Base-by-base conservation (phyloP, 2,797 vertebrate genomes). In the Otolemur crassicaudatus region DNA sequence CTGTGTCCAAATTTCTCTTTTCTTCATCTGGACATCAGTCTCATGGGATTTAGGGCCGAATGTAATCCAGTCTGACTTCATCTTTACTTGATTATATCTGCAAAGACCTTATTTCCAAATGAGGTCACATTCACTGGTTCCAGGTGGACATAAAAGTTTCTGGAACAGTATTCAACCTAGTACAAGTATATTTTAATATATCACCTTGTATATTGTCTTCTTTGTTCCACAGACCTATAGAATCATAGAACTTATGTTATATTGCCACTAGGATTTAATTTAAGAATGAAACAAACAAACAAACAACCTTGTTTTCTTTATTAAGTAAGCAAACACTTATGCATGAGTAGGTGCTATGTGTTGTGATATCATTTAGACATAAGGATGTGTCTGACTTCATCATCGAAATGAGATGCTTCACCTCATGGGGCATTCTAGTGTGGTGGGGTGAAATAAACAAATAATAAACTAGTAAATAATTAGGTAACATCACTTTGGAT, bases 91-190 rank as follows among this genome's bases (percentile, higher is more conserved):
- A 90, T 80, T 84, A 65, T 9, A 72, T 40, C 23, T 76, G 40
- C 10, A 84, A 83, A 83, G n/a, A 63, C 43, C 70, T 92, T 80
- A 70, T 93, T 97, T 90, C 34, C 75, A 94, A 93, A 93, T 81
- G 72, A 88, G 13, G 5, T 73, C 53, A n/a, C 8, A 67, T 79
- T 93, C 13, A 46, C 13, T 85, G 43, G 31, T 72, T 80, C 3
- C 22, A 80, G n/a, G 67, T 27, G 17, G 13, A 73, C 22, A 77
- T 43, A 81, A 92, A 49, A 61, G 49, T 90, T 84, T 81, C 34
- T 65, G 80, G 14, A n/a, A 49, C 0, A 53, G 1, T 46, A 27
- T 91, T 95, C 19, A 89, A 91, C 23, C 22, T n/a, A 82, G 0
- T 17, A 9, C 3, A 79, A 76, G 8, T 37, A 63, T 56, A 90